Base-by-base conservation (phyloP, 1,140 invertebrate species). In the Macrosteles quadrilineatus region DNA sequence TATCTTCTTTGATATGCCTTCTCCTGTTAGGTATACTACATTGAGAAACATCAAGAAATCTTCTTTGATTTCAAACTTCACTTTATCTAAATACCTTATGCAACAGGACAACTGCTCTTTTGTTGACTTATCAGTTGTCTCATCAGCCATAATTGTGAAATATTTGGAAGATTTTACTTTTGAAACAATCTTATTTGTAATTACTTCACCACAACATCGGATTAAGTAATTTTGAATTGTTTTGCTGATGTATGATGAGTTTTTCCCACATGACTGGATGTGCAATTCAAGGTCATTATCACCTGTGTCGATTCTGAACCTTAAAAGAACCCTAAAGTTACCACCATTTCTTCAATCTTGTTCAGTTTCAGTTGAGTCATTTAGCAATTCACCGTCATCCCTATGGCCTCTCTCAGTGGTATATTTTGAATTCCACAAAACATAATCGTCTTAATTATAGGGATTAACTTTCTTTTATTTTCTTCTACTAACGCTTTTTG, bases 1-100 rank as follows among this genome's bases (percentile, higher is more conserved):
- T 43, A 43, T 43, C 36, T 43, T 43, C 36, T 43, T 9, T 9
- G 36, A 43, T 11, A 43, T 11, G 36, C 17, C 9, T 29, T 62
- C 59, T 29, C 68, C 62, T 2, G 29, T 70, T 17, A 62, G 40
- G 29, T 70, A 32, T 2, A 57, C 27, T 11, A 64, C 65, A 53
- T 67, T 30, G 59, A 73, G 40, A 69, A 76, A 76, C 32, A 32
- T 53, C 17, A 76, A 17, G 69, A 76, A 76, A 66, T 71, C 68
- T 74, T 76, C 73, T 17, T 43, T 43, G 9, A 76, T 50, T 30
- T 64, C 57, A 9, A 45, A 27, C 45, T 67, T 45, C 12, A 23
- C 45, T 2, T 40, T 36, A 23, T 74, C 50, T n/a, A 73, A 47
- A 73, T 76, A 76, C 6, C 75, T 29, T 6, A 76, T 25, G 47